Evolutionary conservation across 1,140 invertebrate species (phyloP), one percentile per base, ranked within the genome.

Genomic region (Philaenus spumarius): DNA sequence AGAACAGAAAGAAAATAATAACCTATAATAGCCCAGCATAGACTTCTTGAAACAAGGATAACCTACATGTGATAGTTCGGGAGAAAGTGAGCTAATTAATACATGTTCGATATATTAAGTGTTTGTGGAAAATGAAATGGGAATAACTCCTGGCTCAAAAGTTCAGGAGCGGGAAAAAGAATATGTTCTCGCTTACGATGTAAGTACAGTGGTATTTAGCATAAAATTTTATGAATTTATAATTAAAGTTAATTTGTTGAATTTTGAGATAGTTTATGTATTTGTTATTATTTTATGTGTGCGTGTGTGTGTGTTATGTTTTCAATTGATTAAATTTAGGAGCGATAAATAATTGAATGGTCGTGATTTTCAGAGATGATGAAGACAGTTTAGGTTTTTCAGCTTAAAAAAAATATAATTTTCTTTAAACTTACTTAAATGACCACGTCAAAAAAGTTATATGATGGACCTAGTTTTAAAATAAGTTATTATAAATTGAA

Each of bases 171-270:
- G 59, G 39, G 59, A 61, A 19, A 61, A 51, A 54, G 59, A 61
- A 24, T 45, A 57, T 42, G 54, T 56, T 20, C 47, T 46, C 14
- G 54, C 59, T 14, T 61, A 61, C 37, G 53, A 61, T 46, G 59
- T 61, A 45, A 62, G 53, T 55, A 46, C 39, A 35, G 22, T 20
- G 12, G 6, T n/a, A n/a, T n/a, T n/a, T 9, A 12, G 19, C 12
- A 45, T 19, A 6, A 12, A 9, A 7, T 45, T 15, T 19, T 45
- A 7, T 15, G 12, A 6, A 6, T 6, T 45, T 19, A 6, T 9
- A 7, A 45, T 9, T 45, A 19, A 11, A 7, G 12, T 45, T 19
- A 19, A 45, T 6, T 19, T 45, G n/a, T n/a, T n/a, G n/a, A n/a
- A n/a, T 45, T 6, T 7, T n/a, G 42, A 19, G 7, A 45, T 11